Conservation (phyloP, 2,797 vertebrate genomes). For the Aplochiton taeniatus region DNA sequence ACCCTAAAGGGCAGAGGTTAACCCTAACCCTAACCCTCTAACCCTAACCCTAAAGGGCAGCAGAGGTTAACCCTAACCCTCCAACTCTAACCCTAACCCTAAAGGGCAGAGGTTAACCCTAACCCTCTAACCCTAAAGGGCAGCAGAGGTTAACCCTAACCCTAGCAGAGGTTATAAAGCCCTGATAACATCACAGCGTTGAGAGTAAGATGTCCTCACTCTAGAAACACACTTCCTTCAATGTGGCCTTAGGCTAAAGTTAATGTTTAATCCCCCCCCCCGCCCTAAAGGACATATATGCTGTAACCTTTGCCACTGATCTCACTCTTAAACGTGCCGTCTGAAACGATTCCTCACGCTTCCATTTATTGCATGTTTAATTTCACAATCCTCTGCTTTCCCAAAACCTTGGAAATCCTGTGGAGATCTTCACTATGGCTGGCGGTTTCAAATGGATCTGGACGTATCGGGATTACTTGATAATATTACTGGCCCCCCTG, state of each 20-base stretch:
- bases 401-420: conserved; percentile 8
- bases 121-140: no score
- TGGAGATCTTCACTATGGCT: conserved; percentile 45
- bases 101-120: no score
- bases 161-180: no score
- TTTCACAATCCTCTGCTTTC: conserved; percentile 38
- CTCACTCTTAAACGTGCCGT: conserved; percentile 14
- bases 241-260: not conserved
- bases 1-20: no score
- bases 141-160: no score
- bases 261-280: conserved; percentile 21
- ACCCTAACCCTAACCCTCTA: no score
- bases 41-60: no score
- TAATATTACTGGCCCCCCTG: conserved; percentile 64
- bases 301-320: not conserved
- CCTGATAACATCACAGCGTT: no score
- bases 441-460: conserved; percentile 52
- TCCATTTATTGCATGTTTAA: not conserved
- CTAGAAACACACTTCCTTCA: no score
- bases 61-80: no score
- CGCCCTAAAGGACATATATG: conserved; percentile 10
- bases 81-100: no score
- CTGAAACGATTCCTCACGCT: not conserved
- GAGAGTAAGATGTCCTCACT: no score
- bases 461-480: conserved; percentile 72